A percentile compares a stretch with the other conserved stretches of the same genome.
Evolutionary conservation across 2,888 invertebrate genomes (phyloP).

Genomic region (Drosophila birchii): DNA sequence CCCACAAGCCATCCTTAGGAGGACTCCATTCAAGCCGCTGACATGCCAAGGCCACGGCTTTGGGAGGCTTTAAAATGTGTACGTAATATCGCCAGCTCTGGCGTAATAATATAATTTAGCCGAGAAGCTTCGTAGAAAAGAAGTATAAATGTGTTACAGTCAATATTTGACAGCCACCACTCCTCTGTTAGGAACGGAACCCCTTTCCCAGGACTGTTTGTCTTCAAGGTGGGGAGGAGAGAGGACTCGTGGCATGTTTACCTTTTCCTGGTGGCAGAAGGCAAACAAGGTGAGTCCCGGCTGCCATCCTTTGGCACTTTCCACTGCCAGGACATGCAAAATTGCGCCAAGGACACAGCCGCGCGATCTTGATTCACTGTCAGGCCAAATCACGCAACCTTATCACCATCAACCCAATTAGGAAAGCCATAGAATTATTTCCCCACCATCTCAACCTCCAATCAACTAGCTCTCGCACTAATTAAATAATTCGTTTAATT

Average conservation of each 20-base stretch:
- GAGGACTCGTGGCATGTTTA: conserved; percentile 50
- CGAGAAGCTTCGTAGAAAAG: conserved; percentile 41
- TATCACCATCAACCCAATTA: conserved; percentile 39
- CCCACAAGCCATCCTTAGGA: not conserved
- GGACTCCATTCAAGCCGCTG: conserved; percentile 21
- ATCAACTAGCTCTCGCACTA: conserved; percentile 21
- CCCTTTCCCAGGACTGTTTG: conserved; percentile 9
- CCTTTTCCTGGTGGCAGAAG: conserved; percentile 38
- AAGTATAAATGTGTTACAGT: conserved; percentile 63
- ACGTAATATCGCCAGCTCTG: conserved; percentile 23
- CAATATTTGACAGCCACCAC: conserved; percentile 64
- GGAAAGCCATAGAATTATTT: not conserved
- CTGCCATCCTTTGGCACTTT: not conserved
- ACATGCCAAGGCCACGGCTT: conserved; percentile 55
- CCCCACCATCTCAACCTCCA: not conserved
- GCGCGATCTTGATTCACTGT: conserved; percentile 48
- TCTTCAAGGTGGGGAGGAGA: conserved; percentile 5
- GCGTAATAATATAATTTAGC: conserved; percentile 60
- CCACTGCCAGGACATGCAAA: conserved; percentile 54
- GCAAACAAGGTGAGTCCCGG: conserved; percentile 33
- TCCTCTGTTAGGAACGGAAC: conserved; percentile 1
- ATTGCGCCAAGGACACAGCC: conserved; percentile 30
- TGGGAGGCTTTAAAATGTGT: not conserved
- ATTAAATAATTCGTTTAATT: conserved; percentile 17
- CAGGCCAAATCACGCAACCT: conserved; percentile 60